These are phyloP conservation scores for Galagoides demidoff DNA, from an alignment of 2,797 vertebrate genomes.

Conservation along the genomic window DNA sequence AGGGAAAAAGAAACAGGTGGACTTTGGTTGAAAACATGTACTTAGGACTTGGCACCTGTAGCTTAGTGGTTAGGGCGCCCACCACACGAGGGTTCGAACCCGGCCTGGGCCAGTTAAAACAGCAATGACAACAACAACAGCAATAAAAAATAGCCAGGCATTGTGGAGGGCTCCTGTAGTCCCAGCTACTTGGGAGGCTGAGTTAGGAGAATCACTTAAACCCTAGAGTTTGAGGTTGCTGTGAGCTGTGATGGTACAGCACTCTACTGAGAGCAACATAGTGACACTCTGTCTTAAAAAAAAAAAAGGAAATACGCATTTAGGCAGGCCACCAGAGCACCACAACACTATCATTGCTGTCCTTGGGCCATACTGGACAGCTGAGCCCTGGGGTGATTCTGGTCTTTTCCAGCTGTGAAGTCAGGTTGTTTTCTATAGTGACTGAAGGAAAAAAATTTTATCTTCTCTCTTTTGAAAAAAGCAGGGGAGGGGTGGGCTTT, in stretches of 20 bases:
- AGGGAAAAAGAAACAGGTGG: neutral
- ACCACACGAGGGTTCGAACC: too few relatives aligned
- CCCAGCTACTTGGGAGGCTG: too few relatives aligned
- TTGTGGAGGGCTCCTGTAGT: too few relatives aligned
- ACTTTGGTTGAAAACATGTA: neutral
- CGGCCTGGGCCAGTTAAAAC: too few relatives aligned
- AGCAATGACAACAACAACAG: too few relatives aligned
- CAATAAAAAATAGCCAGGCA: too few relatives aligned
- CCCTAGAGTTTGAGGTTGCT: too few relatives aligned
- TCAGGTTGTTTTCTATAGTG: slow-evolving; percentile 61
- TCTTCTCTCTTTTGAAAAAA: neutral
- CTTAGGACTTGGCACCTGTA: too few relatives aligned
- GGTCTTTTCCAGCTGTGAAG: slow-evolving; percentile 44
- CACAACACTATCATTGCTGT: rapidly evolving
- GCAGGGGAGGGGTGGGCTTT: neutral
- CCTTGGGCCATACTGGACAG: neutral
- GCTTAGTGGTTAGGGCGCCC: too few relatives aligned
- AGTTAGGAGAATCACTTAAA: too few relatives aligned
- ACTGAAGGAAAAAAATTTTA: slow-evolving; percentile 32
- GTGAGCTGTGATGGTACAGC: too few relatives aligned
- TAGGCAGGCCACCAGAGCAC: rapidly evolving
- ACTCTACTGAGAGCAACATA: too few relatives aligned
- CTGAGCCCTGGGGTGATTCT: neutral
- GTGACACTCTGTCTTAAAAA: neutral
- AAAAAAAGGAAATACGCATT: neutral